Evolutionary conservation across 2,888 invertebrate genomes (phyloP), one percentile per base, ranked within the genome.

Genomic region (Eupithecia exiguata): DNA sequence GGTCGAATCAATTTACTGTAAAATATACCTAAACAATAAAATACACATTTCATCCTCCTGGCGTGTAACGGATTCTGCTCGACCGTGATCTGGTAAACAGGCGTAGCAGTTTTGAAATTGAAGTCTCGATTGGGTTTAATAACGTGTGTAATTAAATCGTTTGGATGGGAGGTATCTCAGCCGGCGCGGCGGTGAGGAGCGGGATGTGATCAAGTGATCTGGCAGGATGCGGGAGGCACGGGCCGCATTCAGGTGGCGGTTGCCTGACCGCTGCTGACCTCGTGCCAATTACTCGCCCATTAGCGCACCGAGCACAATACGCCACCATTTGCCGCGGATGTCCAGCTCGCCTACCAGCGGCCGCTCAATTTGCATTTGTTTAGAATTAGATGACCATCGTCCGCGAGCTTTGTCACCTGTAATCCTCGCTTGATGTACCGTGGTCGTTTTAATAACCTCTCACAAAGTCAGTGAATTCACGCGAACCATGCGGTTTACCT

Each of bases 321-420:
- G 84, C 82, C 81, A 84, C 87, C 86, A 91, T 92, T 92, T 65
- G 36, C n/a, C 63, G 86, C 89, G 91, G 91, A 91, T 91, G 92
- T 91, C 89, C 91, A 91, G 83, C 86, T 83, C 84, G 80, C 84
- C 83, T 85, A 84, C 86, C 86, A 83, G 85, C 84, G 82, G 85
- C 84, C 83, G 87, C 87, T 88, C 87, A 87, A 93, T 93, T 94
- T 92, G 89, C 92, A 92, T 94, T 92, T 92, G 92, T 92, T 91
- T 92, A 89, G 88, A 89, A 90, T 89, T 91, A 90, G 89, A 89
- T 86, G 87, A 85, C 83, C 87, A 84, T 82, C 84, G 79, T 82
- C 80, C 82, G 80, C 79, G 78, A 81, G 85, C 85, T 88, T 89
- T 88, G 84, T 88, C 87, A 89, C 89, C 90, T 89, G 80, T 81